Evolutionary conservation across 2,113 vertebrate genomes (phyloP).

Genomic region (Podocnemis expansa): DNA sequence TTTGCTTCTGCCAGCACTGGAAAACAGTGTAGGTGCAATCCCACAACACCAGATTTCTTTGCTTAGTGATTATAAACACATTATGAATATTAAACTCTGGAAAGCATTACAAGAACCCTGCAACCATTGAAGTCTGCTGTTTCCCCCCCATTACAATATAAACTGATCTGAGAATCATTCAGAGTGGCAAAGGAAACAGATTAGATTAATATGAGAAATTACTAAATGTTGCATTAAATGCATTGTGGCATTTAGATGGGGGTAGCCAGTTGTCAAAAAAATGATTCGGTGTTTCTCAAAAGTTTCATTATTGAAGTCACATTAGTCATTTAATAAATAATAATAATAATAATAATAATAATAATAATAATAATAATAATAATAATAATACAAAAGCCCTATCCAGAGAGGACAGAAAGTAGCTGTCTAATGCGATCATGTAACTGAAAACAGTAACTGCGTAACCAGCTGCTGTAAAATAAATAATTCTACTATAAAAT

Average conservation of each 20-base stretch:
- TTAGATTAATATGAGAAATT: neutral
- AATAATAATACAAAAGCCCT: too few species aligned
- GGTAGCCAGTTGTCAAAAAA: neutral
- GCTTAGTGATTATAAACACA: neutral
- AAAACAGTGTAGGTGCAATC: fast-evolving
- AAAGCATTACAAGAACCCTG: neutral
- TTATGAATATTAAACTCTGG: neutral
- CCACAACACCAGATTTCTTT: fast-evolving
- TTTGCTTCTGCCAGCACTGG: neutral
- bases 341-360: too few species aligned
- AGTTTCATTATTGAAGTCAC: neutral
- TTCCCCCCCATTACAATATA: neutral
- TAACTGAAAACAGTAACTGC: neutral
- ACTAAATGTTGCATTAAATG: neutral
- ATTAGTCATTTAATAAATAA: too few species aligned
- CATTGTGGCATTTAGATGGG: neutral
- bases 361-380: too few species aligned
- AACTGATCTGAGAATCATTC: neutral
- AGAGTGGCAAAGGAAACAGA: neutral
- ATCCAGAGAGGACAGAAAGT: neutral
- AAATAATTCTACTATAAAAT: neutral
- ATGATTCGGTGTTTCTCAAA: neutral
- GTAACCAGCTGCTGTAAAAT: neutral
- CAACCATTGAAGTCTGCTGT: neutral
- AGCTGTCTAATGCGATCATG: neutral